Evolutionary conservation across 2,113 vertebrate genomes (phyloP).

Genomic region (Struthidea cinerea): DNA sequence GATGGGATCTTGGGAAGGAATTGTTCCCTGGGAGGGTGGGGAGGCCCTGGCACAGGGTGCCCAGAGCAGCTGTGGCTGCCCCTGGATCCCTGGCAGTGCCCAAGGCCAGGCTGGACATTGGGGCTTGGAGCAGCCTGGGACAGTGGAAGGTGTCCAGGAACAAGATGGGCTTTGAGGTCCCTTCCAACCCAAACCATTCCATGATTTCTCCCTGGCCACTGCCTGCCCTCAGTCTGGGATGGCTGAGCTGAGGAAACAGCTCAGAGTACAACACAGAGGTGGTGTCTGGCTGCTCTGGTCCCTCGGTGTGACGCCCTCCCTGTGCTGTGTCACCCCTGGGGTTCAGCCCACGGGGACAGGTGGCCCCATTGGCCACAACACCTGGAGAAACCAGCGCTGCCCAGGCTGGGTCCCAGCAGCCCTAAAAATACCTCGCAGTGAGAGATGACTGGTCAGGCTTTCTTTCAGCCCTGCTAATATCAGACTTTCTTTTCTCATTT

Average conservation of each 20-base stretch:
- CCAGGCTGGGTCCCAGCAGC: not conserved
- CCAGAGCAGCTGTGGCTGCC: not conserved
- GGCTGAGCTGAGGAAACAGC: not conserved
- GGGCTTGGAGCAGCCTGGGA: not conserved
- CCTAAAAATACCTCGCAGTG: not conserved
- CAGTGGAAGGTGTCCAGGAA: fast-evolving
- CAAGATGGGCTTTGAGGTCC: fast-evolving
- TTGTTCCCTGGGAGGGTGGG: fast-evolving
- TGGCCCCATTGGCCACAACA: not conserved
- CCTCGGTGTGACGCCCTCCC: fast-evolving
- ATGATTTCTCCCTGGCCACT: too few species aligned
- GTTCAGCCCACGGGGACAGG: not conserved
- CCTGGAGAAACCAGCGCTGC: not conserved
- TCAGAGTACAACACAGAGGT: fast-evolving
- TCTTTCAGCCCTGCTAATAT: not conserved
- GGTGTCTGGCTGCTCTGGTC: not conserved
- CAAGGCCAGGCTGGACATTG: not conserved
- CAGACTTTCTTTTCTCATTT: slow-evolving; percentile 1
- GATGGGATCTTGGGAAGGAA: not conserved
- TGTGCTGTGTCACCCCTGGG: not conserved
- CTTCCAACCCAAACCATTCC: not conserved
- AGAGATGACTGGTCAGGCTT: not conserved
- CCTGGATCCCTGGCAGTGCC: not conserved
- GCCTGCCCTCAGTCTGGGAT: fast-evolving
- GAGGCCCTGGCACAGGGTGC: not conserved